Conservation (phyloP, 2,797 vertebrate species). For the Phalloptychus januarius region DNA sequence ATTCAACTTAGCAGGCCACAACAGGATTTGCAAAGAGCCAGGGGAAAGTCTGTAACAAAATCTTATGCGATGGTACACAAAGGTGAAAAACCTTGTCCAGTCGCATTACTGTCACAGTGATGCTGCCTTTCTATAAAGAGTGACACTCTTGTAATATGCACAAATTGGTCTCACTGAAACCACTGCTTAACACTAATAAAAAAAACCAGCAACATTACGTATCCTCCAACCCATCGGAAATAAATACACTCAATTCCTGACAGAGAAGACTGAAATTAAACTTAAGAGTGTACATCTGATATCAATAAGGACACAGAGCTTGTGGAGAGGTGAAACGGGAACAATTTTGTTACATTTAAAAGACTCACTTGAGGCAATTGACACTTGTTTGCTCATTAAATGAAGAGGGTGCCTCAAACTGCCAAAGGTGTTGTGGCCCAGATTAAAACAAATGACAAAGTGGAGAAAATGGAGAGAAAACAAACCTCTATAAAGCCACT, state of each 20-base stretch:
- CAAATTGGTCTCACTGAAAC: constrained; percentile 76
- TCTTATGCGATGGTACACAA: constrained; percentile 52
- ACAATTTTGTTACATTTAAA: constrained; percentile 62
- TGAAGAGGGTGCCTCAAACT: constrained; percentile 47
- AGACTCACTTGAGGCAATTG: constrained; percentile 53
- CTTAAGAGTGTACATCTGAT: constrained; percentile 57
- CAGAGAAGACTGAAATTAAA: constrained; percentile 47
- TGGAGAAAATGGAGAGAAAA: constrained; percentile 16
- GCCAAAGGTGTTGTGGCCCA: constrained; percentile 36
- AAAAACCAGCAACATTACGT: constrained; percentile 40
- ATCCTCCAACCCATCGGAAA: constrained; percentile 56
- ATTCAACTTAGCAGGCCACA: constrained; percentile 24
- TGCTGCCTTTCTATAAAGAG: constrained; percentile 50
- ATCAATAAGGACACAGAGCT: constrained; percentile 51
- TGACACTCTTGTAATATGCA: constrained; percentile 56
- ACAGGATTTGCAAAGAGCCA: constrained; percentile 51
- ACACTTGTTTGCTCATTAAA: constrained; percentile 62
- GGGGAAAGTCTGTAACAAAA: constrained; percentile 47
- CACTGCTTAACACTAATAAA: constrained; percentile 49
- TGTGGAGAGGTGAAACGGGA: constrained; percentile 47
- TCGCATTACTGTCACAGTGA: constrained; percentile 46
- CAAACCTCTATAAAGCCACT: not conserved
- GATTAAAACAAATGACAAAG: constrained; percentile 35
- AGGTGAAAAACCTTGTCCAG: constrained; percentile 57
- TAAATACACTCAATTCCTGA: constrained; percentile 54